Evolutionary conservation across 2,797 vertebrate species (phyloP).

Genomic region (Margarornis squamiger): DNA sequence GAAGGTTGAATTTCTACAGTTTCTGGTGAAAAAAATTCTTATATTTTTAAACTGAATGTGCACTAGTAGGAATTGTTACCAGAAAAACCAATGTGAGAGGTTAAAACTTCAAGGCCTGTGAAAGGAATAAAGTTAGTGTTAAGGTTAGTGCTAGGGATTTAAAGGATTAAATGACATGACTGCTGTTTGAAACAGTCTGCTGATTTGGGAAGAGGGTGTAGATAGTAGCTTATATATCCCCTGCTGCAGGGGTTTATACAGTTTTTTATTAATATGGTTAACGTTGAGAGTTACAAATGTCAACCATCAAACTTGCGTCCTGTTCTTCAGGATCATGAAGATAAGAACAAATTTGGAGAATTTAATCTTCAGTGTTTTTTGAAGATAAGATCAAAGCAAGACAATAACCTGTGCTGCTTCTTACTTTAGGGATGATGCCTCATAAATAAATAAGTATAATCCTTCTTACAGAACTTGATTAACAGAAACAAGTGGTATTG

Average conservation of each 20-base stretch:
- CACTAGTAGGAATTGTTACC: neutral
- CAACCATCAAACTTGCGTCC: neutral
- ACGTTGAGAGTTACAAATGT: neutral
- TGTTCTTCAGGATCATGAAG: neutral
- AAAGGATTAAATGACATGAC: neutral
- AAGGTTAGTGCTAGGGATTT: neutral
- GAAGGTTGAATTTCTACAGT: neutral
- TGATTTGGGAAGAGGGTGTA: neutral
- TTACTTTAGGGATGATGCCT: neutral
- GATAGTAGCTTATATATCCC: neutral
- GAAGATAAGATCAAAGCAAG: neutral
- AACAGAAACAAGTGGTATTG: neutral
- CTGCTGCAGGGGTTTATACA: neutral
- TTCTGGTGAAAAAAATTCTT: neutral
- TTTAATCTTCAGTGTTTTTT: neutral
- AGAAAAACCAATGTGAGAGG: neutral
- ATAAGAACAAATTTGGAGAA: neutral
- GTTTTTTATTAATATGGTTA: neutral
- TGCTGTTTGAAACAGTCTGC: neutral
- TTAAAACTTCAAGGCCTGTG: neutral
- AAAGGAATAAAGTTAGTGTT: neutral
- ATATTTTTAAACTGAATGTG: neutral
- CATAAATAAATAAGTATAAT: neutral
- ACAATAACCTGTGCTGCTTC: neutral
- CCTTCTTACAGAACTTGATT: neutral